These are phyloP conservation scores for Sylvietta virens DNA, from an alignment of 2,113 vertebrate species.

Conservation along the genomic window DNA sequence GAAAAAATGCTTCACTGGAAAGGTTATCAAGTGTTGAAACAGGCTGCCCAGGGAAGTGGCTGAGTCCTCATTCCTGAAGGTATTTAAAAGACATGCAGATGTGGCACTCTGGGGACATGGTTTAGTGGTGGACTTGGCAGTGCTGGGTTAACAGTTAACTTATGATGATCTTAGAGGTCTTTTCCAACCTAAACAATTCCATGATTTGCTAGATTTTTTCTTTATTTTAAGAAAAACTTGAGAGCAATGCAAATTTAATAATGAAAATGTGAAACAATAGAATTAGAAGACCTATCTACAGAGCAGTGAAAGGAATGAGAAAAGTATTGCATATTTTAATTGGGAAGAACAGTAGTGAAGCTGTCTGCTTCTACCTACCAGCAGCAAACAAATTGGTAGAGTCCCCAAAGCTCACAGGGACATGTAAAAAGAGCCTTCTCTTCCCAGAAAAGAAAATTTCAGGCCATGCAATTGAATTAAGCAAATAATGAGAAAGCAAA, in stretches of 20 bases:
- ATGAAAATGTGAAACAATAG: not conserved
- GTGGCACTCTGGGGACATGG: too few species aligned
- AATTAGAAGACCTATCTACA: not conserved
- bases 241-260: not conserved
- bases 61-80: not conserved
- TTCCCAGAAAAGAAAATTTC: not conserved
- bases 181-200: not conserved
- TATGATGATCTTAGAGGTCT: not conserved
- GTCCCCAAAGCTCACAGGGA: not conserved
- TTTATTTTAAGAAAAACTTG: not conserved
- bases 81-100: not conserved
- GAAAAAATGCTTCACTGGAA: not conserved
- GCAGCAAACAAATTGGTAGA: not conserved
- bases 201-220: not conserved
- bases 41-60: not conserved
- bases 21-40: accelerated
- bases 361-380: not conserved
- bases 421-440: not conserved
- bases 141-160: not conserved
- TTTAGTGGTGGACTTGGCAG: not conserved
- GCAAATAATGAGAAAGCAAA: not conserved
- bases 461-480: not conserved
- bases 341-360: not conserved
- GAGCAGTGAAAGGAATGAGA: not conserved
- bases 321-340: not conserved